These are phyloP conservation scores for Sebastes alutus DNA, from an alignment of 2,797 vertebrate genomes.

Conservation along the genomic window DNA sequence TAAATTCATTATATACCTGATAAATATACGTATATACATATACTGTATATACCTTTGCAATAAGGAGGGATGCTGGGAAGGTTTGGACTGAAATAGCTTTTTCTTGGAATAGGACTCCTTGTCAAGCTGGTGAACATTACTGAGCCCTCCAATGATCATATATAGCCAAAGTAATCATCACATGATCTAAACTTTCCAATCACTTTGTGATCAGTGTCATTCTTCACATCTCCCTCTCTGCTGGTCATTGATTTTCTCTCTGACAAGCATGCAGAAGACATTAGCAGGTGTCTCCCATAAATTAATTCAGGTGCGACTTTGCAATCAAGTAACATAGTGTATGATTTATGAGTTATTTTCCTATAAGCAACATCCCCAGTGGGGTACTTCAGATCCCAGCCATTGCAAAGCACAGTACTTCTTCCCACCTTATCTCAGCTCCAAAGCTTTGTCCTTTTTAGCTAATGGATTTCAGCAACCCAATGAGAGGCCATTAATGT, in stretches of 20 bases:
- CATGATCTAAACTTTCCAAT: background rate
- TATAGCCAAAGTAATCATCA: background rate
- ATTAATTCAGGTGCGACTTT: constrained; percentile 31
- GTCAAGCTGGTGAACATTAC: background rate
- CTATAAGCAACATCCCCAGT: background rate
- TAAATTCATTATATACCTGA: background rate
- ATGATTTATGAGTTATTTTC: constrained; percentile 24
- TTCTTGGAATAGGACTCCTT: background rate
- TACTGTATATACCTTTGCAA: background rate
- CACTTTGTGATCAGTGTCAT: background rate
- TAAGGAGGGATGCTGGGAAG: background rate
- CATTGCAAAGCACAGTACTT: constrained; percentile 19
- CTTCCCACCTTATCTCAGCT: constrained; percentile 26
- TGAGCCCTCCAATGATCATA: background rate
- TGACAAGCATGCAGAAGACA: background rate
- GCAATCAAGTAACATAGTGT: constrained; percentile 23
- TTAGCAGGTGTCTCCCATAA: constrained; percentile 6
- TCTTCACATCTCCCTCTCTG: background rate
- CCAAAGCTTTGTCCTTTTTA: constrained; percentile 25
- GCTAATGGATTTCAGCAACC: constrained; percentile 54
- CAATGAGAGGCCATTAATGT: constrained; percentile 48
- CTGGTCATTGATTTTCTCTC: background rate
- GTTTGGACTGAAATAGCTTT: background rate
- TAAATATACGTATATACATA: background rate
- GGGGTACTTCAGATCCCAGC: constrained; percentile 6